Percentiles rank a stretch among this genome's conserved stretches.
phyloP scores from a whole-genome alignment of 1,140 invertebrate species.

The Leptopilina boulardi region DNA sequence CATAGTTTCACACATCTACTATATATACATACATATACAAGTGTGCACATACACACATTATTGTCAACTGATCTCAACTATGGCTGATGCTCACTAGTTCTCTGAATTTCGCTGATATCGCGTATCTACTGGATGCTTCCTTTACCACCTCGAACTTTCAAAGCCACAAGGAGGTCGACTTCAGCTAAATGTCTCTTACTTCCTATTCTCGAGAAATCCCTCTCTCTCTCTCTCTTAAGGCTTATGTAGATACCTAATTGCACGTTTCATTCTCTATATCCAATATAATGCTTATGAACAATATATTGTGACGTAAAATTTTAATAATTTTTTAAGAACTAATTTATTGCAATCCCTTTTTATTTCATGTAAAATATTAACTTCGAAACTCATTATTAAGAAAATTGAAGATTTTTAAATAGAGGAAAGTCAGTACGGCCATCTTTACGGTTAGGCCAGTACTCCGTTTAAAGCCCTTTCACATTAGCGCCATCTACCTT shows the following conservation, averaged over 20 bases:
- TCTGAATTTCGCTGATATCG: slow-evolving; percentile 48
- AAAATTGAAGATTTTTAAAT: too few relatives aligned
- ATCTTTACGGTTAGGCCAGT: too few relatives aligned
- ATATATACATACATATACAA: too few relatives aligned
- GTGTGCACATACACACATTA: slow-evolving; percentile 18
- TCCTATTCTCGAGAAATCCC: slow-evolving; percentile 1
- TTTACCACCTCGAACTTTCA: background rate
- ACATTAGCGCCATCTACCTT: too few relatives aligned
- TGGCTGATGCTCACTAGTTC: slow-evolving; percentile 20
- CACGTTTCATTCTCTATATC: slow-evolving; percentile 7
- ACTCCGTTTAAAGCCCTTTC: too few relatives aligned
- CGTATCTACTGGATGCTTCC: slow-evolving; percentile 35
- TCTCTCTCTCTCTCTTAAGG: background rate
- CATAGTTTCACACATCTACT: slow-evolving; percentile 9
- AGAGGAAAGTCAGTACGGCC: too few relatives aligned
- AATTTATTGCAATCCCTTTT: too few relatives aligned
- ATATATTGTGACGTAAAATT: background rate
- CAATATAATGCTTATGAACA: slow-evolving; percentile 31
- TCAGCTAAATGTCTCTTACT: background rate
- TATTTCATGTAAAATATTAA: too few relatives aligned
- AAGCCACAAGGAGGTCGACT: background rate
- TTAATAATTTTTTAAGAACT: too few relatives aligned
- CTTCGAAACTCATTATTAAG: too few relatives aligned
- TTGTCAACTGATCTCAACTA: slow-evolving; percentile 22
- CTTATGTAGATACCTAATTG: background rate